Evolutionary conservation across 2,888 invertebrate species (phyloP).

Genomic region (Nephrotoma guestfalica): DNA sequence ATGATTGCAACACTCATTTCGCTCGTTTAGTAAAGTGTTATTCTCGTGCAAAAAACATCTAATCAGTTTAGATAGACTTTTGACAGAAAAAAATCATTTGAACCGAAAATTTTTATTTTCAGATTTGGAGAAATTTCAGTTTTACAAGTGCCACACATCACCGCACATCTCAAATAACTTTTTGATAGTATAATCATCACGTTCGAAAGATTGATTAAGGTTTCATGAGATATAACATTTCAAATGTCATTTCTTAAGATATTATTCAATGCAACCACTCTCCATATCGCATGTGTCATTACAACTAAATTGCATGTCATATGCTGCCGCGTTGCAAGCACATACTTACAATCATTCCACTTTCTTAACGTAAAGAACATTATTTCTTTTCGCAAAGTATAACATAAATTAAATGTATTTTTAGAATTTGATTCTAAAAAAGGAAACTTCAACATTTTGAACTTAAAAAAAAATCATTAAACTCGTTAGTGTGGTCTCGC

Average conservation of each 20-base stretch:
- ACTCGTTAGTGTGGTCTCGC: neutral
- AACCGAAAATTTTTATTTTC: too few relatives aligned
- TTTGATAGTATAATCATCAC: too few relatives aligned
- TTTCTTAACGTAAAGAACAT: neutral
- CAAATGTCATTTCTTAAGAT: neutral
- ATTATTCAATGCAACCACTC: neutral
- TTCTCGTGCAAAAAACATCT: too few relatives aligned
- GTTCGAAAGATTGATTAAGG: neutral
- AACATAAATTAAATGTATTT: neutral
- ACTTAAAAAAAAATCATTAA: neutral
- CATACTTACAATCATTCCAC: neutral
- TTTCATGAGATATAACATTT: neutral
- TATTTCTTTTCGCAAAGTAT: neutral
- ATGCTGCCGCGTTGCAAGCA: neutral
- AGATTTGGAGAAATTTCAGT: too few relatives aligned
- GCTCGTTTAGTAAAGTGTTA: too few relatives aligned
- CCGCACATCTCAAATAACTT: too few relatives aligned
- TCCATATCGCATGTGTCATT: neutral
- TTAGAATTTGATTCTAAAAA: neutral
- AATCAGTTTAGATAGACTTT: too few relatives aligned
- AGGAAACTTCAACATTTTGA: neutral
- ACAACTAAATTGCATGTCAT: neutral
- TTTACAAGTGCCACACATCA: too few relatives aligned
- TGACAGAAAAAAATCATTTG: too few relatives aligned
- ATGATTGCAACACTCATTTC: too few relatives aligned